Conservation (phyloP, 2,888 invertebrate genomes). For the Tupiocoris notatus region DNA sequence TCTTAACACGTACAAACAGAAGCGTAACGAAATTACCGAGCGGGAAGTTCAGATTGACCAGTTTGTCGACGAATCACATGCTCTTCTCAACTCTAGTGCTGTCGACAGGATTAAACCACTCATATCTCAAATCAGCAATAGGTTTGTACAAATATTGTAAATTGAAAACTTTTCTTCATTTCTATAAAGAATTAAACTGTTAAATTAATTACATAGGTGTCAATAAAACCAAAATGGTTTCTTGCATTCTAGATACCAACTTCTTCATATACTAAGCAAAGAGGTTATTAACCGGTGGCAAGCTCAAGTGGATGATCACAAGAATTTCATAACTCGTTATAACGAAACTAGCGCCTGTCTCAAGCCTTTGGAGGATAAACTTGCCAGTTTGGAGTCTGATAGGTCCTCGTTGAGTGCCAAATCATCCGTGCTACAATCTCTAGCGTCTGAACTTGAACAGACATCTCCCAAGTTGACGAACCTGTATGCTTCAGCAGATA, state of each 20-base stretch:
- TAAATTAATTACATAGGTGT: not conserved
- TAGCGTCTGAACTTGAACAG: slow-evolving; percentile 77
- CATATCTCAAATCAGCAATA: slow-evolving; percentile 83
- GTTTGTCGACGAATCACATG: slow-evolving; percentile 87
- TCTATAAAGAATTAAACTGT: not conserved
- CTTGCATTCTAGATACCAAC: slow-evolving; percentile 61
- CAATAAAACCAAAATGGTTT: no score
- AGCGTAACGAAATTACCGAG: slow-evolving; percentile 71
- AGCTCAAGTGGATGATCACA: slow-evolving; percentile 78
- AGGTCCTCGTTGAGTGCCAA: slow-evolving; percentile 62
- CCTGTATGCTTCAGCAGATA: slow-evolving; percentile 76
- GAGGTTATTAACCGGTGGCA: slow-evolving; percentile 84
- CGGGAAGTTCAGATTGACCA: slow-evolving; percentile 84
- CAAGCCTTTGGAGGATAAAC: slow-evolving; percentile 69
- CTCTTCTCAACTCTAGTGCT: slow-evolving; percentile 76
- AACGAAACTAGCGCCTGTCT: slow-evolving; percentile 77
- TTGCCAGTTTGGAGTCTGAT: slow-evolving; percentile 66
- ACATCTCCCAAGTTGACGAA: slow-evolving; percentile 67
- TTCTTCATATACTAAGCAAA: slow-evolving; percentile 75
- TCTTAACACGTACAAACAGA: slow-evolving; percentile 68
- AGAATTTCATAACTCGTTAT: slow-evolving; percentile 71
- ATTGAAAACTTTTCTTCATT: not conserved
- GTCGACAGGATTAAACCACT: slow-evolving; percentile 82
- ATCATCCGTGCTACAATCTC: slow-evolving; percentile 67
- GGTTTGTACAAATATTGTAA: slow-evolving; percentile 53